These are phyloP conservation scores for Hypsibius dujardini DNA, from an alignment of 1,140 invertebrate genomes.

Conservation along the genomic window DNA sequence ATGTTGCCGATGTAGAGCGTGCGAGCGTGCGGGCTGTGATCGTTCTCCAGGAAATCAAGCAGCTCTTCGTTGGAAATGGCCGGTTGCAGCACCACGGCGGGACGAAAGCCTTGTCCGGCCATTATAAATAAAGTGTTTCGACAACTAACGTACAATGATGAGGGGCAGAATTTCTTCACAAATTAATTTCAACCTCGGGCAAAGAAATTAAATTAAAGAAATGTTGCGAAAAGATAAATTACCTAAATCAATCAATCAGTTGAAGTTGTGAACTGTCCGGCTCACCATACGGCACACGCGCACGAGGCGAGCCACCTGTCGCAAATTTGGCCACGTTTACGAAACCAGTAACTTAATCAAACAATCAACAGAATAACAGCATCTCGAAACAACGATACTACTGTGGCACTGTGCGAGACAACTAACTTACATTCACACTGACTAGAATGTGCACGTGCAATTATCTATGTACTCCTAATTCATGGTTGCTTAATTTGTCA, in stretches of 20 bases:
- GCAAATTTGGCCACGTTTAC: not conserved
- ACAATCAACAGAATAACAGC: not conserved
- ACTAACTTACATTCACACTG: too few relatives aligned
- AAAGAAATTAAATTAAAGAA: not conserved
- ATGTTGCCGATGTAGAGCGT: not conserved
- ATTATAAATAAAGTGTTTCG: not conserved
- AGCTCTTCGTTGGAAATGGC: not conserved
- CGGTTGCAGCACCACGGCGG: not conserved
- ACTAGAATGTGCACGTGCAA: too few relatives aligned
- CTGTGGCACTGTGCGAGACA: too few relatives aligned
- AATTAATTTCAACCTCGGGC: not conserved
- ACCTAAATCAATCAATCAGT: not conserved
- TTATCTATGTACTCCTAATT: too few relatives aligned
- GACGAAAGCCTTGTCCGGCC: not conserved
- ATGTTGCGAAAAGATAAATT: not conserved
- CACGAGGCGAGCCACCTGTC: not conserved
- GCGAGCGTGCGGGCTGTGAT: not conserved
- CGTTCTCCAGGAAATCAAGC: not conserved
- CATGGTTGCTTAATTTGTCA: too few relatives aligned
- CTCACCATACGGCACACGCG: not conserved
- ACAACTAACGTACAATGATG: not conserved
- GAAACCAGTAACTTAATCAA: not conserved
- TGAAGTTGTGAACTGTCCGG: not conserved
- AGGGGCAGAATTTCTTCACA: not conserved
- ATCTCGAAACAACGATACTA: too few relatives aligned